Percentiles rank a stretch among this genome's conserved stretches.
phyloP scores from a whole-genome alignment of 2,888 invertebrate species.

The Hydroisotoma schaefferi region DNA sequence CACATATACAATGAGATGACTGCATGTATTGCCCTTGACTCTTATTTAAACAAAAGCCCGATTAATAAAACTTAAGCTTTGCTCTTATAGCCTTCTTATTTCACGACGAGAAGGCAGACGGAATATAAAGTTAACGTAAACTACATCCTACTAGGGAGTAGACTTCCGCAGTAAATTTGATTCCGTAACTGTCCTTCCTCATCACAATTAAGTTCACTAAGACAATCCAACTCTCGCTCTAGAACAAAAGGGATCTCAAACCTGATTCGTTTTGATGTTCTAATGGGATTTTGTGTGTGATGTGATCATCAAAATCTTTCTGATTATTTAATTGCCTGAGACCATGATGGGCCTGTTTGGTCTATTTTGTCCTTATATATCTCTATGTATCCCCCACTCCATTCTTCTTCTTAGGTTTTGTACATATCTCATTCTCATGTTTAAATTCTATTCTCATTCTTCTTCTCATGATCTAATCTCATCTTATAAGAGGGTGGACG shows the following conservation, averaged over 20 bases:
- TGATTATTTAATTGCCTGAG: slow-evolving; percentile 45
- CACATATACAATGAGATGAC: too few relatives aligned
- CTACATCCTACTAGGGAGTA: not conserved
- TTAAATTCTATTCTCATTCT: too few relatives aligned
- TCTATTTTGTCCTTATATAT: not conserved
- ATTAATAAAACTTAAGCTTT: too few relatives aligned
- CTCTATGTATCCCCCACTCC: too few relatives aligned
- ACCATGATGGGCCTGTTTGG: slow-evolving; percentile 12
- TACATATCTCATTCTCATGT: too few relatives aligned
- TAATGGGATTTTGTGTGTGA: slow-evolving; percentile 39
- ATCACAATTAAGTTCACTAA: slow-evolving; percentile 18
- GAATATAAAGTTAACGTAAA: too few relatives aligned
- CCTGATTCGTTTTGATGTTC: slow-evolving; percentile 39
- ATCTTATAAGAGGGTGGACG: too few relatives aligned
- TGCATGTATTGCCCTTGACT: too few relatives aligned
- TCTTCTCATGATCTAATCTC: too few relatives aligned
- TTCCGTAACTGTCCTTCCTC: slow-evolving; percentile 36
- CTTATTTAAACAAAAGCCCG: too few relatives aligned
- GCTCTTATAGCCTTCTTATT: too few relatives aligned
- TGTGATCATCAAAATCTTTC: slow-evolving; percentile 43
- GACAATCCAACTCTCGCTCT: not conserved
- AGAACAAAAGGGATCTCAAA: slow-evolving; percentile 11
- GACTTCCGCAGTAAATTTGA: slow-evolving; percentile 29
- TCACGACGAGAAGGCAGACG: too few relatives aligned
- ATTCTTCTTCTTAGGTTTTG: not conserved